Percentiles rank a stretch among this genome's conserved stretches.
phyloP scores from a whole-genome alignment of 2,888 invertebrate species.

The Troglohyphantes excavatus region DNA sequence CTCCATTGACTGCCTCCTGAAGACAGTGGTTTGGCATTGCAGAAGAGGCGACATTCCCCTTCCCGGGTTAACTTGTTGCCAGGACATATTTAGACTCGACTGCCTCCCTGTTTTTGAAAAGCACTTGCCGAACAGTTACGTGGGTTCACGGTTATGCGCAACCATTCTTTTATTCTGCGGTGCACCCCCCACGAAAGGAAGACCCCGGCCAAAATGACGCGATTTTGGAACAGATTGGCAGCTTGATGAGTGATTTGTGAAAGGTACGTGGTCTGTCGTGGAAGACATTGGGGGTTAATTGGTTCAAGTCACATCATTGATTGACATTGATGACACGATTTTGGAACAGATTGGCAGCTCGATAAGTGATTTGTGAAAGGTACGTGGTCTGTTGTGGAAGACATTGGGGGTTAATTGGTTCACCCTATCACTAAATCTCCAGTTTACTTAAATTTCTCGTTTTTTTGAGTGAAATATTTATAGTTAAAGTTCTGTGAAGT shows the following conservation, averaged over 20 bases:
- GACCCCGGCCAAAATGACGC: not conserved
- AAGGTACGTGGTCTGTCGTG: not conserved
- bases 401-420: not conserved
- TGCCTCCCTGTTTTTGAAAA: slow-evolving; percentile 21
- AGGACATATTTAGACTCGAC: slow-evolving; percentile 70
- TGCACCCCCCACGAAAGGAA: not conserved
- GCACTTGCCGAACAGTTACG: slow-evolving; percentile 28
- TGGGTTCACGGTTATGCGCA: slow-evolving; percentile 10
- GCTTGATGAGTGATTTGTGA: not conserved
- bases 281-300: not conserved
- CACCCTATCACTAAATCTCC: no score
- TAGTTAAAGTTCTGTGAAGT: no score
- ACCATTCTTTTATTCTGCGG: slow-evolving; percentile 33
- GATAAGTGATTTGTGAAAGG: not conserved
- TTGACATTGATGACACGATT: not conserved
- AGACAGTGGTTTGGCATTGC: slow-evolving; percentile 41
- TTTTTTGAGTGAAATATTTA: no score
- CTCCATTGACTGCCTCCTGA: slow-evolving; percentile 22
- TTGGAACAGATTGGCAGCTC: no score
- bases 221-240: not conserved
- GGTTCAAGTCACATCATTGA: no score
- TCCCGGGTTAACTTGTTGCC: slow-evolving; percentile 61
- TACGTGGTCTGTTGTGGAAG: not conserved
- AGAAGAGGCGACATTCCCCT: slow-evolving; percentile 41
- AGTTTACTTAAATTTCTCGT: no score